A percentile compares a stretch with the other conserved stretches of the same genome.
Evolutionary conservation across 2,888 invertebrate genomes (phyloP).

Genomic region (Agapostemon virescens): DNA sequence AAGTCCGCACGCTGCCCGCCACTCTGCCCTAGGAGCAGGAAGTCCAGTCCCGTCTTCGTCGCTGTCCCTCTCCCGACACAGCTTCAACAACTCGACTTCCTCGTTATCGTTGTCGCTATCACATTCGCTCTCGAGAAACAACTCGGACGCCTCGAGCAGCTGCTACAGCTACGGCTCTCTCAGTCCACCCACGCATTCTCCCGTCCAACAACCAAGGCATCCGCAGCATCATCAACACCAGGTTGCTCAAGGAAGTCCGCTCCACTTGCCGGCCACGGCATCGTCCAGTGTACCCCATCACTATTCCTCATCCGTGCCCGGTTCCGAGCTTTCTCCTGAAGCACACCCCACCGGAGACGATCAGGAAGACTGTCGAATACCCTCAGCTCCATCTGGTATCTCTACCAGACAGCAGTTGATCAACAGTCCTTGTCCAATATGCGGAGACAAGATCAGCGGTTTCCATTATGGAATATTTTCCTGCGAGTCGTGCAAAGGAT

Average conservation of each 20-base stretch:
- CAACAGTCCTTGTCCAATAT: constrained; percentile 96
- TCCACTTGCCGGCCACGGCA: constrained; percentile 78
- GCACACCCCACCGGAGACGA: constrained; percentile 68
- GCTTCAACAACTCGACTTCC: constrained; percentile 80
- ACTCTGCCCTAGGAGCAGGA: constrained; percentile 83
- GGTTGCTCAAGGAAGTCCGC: constrained; percentile 80
- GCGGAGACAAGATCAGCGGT: constrained; percentile 97
- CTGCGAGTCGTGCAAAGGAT: constrained; percentile 98
- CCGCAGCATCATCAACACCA: constrained; percentile 79
- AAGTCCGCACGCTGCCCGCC: constrained; percentile 91
- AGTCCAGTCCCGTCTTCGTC: constrained; percentile 79
- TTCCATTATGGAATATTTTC: constrained; percentile 99
- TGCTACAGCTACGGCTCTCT: constrained; percentile 89
- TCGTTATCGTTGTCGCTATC: constrained; percentile 84
- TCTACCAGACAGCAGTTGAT: constrained; percentile 92
- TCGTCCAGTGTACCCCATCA: constrained; percentile 67
- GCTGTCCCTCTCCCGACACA: constrained; percentile 77
- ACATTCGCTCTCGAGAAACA: constrained; percentile 92
- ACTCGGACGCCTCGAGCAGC: constrained; percentile 94
- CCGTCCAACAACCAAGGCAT: constrained; percentile 85
- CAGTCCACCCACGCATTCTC: constrained; percentile 89
- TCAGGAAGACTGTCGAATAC: constrained; percentile 74
- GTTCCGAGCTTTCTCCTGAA: constrained; percentile 72
- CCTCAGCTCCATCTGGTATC: constrained; percentile 87
- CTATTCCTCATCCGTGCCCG: constrained; percentile 68